Evolutionary conservation across 2,113 vertebrate species (phyloP).

Genomic region (Conger conger): DNA sequence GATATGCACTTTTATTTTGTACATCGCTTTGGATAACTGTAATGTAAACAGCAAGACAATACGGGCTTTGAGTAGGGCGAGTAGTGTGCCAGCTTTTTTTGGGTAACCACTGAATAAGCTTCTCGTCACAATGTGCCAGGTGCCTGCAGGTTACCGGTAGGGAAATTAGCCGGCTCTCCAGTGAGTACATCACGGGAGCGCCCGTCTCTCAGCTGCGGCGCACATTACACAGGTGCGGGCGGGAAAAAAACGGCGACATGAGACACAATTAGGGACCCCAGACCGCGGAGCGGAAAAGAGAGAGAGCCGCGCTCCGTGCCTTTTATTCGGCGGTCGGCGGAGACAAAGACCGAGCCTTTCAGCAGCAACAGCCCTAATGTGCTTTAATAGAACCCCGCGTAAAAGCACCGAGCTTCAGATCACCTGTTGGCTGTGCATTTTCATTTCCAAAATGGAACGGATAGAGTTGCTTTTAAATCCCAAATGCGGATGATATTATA

Average conservation of each 20-base stretch:
- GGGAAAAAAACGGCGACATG: background rate
- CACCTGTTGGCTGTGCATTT: background rate
- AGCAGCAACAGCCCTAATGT: background rate
- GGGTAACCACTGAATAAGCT: background rate
- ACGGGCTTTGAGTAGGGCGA: background rate
- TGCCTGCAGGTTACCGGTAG: background rate
- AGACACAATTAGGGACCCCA: background rate
- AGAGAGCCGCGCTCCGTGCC: background rate
- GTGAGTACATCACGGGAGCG: background rate
- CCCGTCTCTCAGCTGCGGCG: background rate
- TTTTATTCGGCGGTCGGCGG: background rate
- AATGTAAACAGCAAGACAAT: background rate
- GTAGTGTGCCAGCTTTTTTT: background rate
- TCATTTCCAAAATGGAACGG: background rate
- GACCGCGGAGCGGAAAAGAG: background rate
- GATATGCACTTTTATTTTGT: no score
- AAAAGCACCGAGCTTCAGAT: background rate
- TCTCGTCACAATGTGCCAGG: background rate
- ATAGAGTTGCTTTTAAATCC: background rate
- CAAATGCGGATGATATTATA: background rate
- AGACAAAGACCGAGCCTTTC: background rate
- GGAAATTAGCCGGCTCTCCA: no score
- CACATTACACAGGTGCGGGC: background rate
- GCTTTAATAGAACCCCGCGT: background rate
- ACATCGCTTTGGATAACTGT: no score